Evolutionary conservation across 2,797 vertebrate genomes (phyloP).

Genomic region (Synanceia verrucosa): DNA sequence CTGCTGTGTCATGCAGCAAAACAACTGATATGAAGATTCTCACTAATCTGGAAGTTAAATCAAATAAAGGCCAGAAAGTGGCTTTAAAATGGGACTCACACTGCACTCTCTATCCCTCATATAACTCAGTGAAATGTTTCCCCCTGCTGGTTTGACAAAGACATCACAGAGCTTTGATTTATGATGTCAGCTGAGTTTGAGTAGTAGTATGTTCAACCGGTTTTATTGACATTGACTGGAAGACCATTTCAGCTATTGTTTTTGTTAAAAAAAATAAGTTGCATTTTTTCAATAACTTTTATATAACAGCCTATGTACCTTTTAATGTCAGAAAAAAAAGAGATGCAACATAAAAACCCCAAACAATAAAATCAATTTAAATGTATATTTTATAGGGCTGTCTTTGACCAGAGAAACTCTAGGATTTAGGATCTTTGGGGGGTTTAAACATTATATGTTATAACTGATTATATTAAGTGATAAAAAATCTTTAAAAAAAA

Average conservation of each 20-base stretch:
- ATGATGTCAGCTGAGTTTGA: not conserved
- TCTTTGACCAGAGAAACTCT: no score
- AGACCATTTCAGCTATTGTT: not conserved
- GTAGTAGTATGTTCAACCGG: not conserved
- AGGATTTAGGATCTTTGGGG: no score
- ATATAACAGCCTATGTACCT: no score
- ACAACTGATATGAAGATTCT: conserved; percentile 1
- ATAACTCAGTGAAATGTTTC: conserved; percentile 36
- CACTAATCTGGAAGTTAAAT: not conserved
- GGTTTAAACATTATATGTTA: no score
- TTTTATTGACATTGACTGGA: not conserved
- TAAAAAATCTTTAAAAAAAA: not conserved
- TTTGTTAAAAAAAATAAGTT: no score
- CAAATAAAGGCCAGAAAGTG: not conserved
- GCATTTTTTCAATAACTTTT: not conserved
- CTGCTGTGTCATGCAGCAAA: not conserved
- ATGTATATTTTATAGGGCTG: no score
- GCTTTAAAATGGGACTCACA: conserved; percentile 15
- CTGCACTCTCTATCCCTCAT: not conserved
- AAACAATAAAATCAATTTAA: not conserved
- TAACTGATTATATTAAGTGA: no score
- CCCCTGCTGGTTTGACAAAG: conserved; percentile 51
- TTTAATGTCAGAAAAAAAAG: not conserved
- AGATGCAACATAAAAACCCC: not conserved
- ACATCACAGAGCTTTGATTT: conserved; percentile 8